A percentile compares a stretch with the other conserved stretches of the same genome.
Conservation (phyloP, 1,140 invertebrate species). For the Eueides isabella region DNA sequence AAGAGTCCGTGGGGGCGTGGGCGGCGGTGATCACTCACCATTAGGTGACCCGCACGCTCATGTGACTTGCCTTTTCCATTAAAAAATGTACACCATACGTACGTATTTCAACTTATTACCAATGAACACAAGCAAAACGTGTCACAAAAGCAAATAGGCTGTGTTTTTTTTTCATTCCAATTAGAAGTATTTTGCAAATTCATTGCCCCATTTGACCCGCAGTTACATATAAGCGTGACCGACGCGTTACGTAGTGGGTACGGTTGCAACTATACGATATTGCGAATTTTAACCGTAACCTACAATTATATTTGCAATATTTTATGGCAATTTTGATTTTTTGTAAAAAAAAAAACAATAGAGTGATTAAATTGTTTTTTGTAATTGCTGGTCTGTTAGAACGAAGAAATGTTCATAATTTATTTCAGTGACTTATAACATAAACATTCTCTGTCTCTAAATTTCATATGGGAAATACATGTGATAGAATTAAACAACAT, state of each 20-base stretch:
- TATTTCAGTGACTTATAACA: too few species aligned
- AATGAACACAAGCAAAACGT: not conserved
- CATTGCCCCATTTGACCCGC: constrained; percentile 11
- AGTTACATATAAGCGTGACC: constrained; percentile 1
- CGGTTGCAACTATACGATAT: not conserved
- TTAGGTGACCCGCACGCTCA: too few species aligned
- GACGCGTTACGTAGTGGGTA: not conserved
- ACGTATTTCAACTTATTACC: not conserved
- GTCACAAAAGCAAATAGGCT: not conserved
- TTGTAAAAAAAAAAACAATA: not conserved
- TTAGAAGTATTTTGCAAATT: constrained; percentile 5
- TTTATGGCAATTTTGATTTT: not conserved
- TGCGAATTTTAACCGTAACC: constrained; percentile 6
- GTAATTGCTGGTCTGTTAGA: too few species aligned
- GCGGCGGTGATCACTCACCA: too few species aligned
- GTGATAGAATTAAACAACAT: too few species aligned
- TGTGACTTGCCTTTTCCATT: too few species aligned
- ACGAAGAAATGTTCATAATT: too few species aligned
- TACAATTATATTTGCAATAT: not conserved
- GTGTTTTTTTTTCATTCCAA: not conserved
- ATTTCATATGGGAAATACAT: too few species aligned
- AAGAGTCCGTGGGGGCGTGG: too few species aligned
- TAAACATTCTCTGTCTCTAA: too few species aligned
- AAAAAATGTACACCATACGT: too few species aligned
- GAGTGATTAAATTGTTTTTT: not conserved